Evolutionary conservation across 2,888 invertebrate genomes (phyloP).

Genomic region (Agrochola lychnidis): DNA sequence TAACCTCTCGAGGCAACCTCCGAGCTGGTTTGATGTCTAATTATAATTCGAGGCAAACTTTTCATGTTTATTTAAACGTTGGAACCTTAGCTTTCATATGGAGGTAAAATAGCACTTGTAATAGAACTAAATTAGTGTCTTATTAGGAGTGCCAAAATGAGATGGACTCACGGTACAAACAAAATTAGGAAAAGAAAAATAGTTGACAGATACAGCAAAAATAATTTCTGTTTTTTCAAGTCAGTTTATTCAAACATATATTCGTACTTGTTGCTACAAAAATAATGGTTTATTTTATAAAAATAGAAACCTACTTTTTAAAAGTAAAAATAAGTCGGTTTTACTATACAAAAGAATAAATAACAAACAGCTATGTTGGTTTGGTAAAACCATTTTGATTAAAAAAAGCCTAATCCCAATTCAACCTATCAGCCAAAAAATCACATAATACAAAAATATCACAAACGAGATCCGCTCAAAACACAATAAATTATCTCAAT

Average conservation of each 20-base stretch:
- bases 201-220: neutral
- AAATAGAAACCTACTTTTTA: neutral
- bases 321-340: neutral
- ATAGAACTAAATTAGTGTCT: neutral
- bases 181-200: neutral
- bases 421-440: constrained; percentile 31
- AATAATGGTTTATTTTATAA: neutral
- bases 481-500: constrained; percentile 84
- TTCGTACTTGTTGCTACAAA: neutral
- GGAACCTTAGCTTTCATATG: constrained; percentile 35
- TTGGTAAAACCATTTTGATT: constrained; percentile 18
- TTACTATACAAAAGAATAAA: neutral
- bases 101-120: neutral
- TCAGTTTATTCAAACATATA: neutral
- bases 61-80: constrained; percentile 71
- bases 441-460: constrained; percentile 28
- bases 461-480: constrained; percentile 68
- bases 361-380: neutral
- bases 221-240: neutral
- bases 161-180: neutral
- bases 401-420: constrained; percentile 26
- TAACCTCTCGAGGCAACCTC: constrained; percentile 71
- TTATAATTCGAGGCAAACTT: constrained; percentile 73
- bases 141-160: neutral
- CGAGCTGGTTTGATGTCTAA: constrained; percentile 71